Percentiles rank a stretch among this genome's conserved stretches.
Conservation (phyloP, 2,888 invertebrate genomes). For the Merodon equestris region DNA sequence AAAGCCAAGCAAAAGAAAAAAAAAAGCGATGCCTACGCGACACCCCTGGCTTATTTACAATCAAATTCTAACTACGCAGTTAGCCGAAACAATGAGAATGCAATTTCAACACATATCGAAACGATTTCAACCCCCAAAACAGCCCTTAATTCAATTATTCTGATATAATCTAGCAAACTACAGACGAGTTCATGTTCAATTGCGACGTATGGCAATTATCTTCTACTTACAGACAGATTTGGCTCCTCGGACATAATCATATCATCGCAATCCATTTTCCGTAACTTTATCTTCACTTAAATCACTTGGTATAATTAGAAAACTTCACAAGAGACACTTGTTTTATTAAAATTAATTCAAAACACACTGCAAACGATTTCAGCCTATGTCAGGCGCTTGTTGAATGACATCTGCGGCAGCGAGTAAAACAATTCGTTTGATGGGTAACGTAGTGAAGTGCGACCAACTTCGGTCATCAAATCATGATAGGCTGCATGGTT, state of each 20-base stretch:
- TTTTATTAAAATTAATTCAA: conserved; percentile 10
- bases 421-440: conserved; percentile 20
- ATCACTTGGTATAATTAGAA: conserved; percentile 5
- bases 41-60: conserved; percentile 54
- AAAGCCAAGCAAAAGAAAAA: not conserved
- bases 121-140: not conserved
- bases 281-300: not conserved
- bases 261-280: conserved; percentile 76
- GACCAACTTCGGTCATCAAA: not conserved
- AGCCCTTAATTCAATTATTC: not conserved
- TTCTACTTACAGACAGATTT: conserved; percentile 74
- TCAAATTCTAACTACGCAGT: conserved; percentile 54
- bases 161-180: not conserved
- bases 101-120: not conserved
- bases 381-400: conserved; percentile 48
- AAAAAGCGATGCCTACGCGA: not conserved
- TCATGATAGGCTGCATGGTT: too few species aligned
- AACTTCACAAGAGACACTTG: conserved; percentile 4
- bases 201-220: not conserved
- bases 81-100: conserved; percentile 15
- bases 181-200: not conserved
- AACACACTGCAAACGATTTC: conserved; percentile 8
- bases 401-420: conserved; percentile 35
- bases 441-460: not conserved
- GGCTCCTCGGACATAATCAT: conserved; percentile 77